Conservation (phyloP, 2,113 vertebrate species). For the Cyanoramphus novaezelandiae region DNA sequence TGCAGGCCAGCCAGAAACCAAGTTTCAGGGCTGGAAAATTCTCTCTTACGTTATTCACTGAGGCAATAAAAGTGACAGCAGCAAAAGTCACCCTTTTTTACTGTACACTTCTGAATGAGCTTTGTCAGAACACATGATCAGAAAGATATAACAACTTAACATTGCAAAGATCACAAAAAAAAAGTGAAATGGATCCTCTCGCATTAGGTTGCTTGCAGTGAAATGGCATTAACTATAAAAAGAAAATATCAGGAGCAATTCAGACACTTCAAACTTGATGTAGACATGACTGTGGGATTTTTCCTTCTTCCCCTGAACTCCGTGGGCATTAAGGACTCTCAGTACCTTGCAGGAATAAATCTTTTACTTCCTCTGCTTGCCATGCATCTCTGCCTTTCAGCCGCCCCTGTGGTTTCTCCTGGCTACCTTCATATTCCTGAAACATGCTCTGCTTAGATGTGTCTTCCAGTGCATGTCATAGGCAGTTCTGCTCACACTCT, state of each 20-base stretch:
- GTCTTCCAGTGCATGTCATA: background rate
- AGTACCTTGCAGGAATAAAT: background rate
- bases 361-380: background rate
- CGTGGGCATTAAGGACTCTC: background rate
- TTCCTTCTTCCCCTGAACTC: background rate
- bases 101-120: background rate
- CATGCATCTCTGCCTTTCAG: background rate
- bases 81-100: background rate
- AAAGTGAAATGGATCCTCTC: background rate
- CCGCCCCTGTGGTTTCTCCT: background rate
- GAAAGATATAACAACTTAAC: background rate
- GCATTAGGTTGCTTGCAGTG: background rate
- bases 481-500: background rate
- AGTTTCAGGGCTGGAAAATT: background rate
- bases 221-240: background rate
- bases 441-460: fast-evolving
- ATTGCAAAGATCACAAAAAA: background rate
- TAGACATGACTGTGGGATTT: background rate
- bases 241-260: background rate
- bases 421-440: background rate
- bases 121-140: background rate
- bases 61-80: background rate
- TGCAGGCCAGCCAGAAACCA: background rate
- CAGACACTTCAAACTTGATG: background rate
- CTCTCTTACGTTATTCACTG: background rate